Evolutionary conservation across 2,888 invertebrate species (phyloP), one percentile per base, ranked within the genome.

Genomic region (Agelastica alni): DNA sequence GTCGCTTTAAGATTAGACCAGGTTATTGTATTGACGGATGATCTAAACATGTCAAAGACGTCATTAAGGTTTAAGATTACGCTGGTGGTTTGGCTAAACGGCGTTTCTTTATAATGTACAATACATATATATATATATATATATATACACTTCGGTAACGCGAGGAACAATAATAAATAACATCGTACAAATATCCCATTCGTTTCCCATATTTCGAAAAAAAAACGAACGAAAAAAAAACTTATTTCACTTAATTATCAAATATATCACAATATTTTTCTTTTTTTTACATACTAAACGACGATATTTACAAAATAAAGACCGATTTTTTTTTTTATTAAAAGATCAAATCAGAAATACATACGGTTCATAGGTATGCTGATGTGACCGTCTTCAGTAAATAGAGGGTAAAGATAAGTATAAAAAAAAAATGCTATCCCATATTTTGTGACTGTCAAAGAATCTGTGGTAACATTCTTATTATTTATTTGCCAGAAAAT

Each of bases 201-300:
- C 51, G 32, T 46, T 30, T 55, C 47, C 56, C 51, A 45, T 54
- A 51, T 51, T 56, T 48, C 41, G 16, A 48, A 49, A 53, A 58
- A 41, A 42, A 41, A 31, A 7, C 5, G 36, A 31, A 46, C 13
- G 9, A n/a, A 41, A 56, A 51, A 48, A 53, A 47, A 42, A 54
- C 42, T 51, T 36, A 51, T 47, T 59, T 59, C 62, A 62, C 61
- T 59, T 61, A 61, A 57, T 58, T 58, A 62, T 61, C 62, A 62
- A 61, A 55, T 64, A 61, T 64, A 64, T 64, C 64, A 64, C 64
- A 64, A 58, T 62, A 51, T 56, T 56, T 59, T 49, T 56, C 37
- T 36, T 31, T 31, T 47, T 36, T 39, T 20, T 39, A 39, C 37
- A 51, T 42, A 55, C 16, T 47, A 31, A 37, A 56, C 47, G 41